Percentiles rank a stretch among this genome's conserved stretches.
These are phyloP conservation scores for Leuciscus waleckii DNA, from an alignment of 2,797 vertebrate genomes.

Conservation along the genomic window DNA sequence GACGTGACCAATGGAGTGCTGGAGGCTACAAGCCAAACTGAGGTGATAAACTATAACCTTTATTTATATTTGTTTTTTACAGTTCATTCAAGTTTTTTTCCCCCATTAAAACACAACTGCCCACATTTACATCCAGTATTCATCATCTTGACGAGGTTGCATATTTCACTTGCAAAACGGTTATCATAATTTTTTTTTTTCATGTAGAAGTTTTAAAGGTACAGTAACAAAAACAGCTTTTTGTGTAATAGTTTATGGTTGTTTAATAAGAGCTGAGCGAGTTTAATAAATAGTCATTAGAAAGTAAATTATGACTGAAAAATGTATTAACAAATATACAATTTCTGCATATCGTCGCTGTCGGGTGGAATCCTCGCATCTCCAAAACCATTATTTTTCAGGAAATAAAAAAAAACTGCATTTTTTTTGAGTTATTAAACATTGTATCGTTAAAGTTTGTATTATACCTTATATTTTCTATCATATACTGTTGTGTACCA, in stretches of 20 bases:
- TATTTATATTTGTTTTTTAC: background rate
- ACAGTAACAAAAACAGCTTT: background rate
- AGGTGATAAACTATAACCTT: constrained; percentile 30
- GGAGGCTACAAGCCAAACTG: constrained; percentile 9
- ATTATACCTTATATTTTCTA: no score
- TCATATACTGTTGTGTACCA: no score
- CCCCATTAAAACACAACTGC: background rate
- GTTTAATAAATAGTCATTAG: background rate
- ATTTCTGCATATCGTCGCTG: no score
- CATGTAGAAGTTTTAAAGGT: background rate
- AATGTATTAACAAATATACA: no score
- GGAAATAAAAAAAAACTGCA: no score
- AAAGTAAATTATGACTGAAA: background rate
- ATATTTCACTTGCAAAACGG: background rate
- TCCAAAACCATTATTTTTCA: no score
- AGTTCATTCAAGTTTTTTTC: background rate
- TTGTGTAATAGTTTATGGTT: background rate
- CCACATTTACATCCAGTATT: background rate
- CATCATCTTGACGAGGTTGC: background rate
- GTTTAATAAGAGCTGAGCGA: background rate
- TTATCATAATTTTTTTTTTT: background rate
- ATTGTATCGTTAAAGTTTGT: no score
- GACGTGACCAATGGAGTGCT: constrained; percentile 22
- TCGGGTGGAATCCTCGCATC: no score
- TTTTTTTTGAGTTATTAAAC: no score